Percentiles rank a stretch among this genome's conserved stretches.
Evolutionary conservation across 2,888 invertebrate genomes (phyloP).

Genomic region (Dryobotodes eremita): DNA sequence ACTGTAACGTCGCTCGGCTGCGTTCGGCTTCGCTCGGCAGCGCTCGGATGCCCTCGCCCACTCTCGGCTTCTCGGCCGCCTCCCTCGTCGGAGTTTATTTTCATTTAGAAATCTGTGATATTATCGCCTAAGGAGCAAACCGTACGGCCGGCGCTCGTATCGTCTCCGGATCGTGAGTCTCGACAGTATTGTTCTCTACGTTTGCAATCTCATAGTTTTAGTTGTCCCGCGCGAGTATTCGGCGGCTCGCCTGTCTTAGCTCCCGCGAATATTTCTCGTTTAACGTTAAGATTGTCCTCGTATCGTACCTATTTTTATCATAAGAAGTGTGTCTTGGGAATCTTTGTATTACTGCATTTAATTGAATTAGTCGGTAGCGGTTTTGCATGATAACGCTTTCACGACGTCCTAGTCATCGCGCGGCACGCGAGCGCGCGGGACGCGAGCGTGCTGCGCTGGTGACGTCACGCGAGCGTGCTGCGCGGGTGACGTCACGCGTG

Average conservation of each 20-base stretch:
- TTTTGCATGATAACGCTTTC: constrained; percentile 74
- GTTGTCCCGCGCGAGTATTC: constrained; percentile 50
- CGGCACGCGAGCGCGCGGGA: constrained; percentile 38
- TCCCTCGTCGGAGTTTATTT: constrained; percentile 70
- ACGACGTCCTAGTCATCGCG: constrained; percentile 77
- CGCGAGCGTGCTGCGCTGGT: background rate
- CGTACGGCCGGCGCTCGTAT: constrained; percentile 65
- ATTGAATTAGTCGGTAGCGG: constrained; percentile 72
- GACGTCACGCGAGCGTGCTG: constrained; percentile 31
- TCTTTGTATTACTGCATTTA: constrained; percentile 77
- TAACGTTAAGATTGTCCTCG: constrained; percentile 62
- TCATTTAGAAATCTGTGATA: constrained; percentile 89
- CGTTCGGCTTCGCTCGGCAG: constrained; percentile 13
- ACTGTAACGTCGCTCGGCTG: constrained; percentile 26
- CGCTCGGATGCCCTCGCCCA: constrained; percentile 40
- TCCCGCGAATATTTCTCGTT: constrained; percentile 58
- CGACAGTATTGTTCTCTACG: constrained; percentile 65
- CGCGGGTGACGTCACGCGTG: constrained; percentile 33
- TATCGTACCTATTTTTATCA: constrained; percentile 59
- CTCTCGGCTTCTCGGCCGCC: constrained; percentile 40
- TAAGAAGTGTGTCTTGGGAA: constrained; percentile 67
- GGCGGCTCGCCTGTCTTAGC: constrained; percentile 46
- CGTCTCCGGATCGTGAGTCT: constrained; percentile 63
- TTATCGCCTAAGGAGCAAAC: constrained; percentile 87
- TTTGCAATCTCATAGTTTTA: constrained; percentile 80